Conservation (phyloP, 2,888 invertebrate species). For the Hetaerina titia region DNA sequence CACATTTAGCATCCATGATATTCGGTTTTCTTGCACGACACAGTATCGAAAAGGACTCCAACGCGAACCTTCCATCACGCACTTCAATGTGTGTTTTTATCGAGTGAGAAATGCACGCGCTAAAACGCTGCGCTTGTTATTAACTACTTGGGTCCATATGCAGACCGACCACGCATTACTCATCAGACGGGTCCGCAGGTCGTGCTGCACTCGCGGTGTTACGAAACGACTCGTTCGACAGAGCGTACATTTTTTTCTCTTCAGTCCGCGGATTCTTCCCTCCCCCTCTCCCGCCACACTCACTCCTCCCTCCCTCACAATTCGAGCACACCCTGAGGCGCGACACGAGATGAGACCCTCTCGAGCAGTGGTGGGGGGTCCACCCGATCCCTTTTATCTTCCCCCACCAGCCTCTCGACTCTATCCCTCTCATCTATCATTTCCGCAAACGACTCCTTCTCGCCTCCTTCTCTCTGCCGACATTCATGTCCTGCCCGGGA, state of each 20-base stretch:
- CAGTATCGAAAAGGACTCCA: not conserved
- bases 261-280: not conserved
- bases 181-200: not conserved
- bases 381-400: not conserved
- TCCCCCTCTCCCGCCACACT: too few species aligned
- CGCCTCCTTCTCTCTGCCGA: not conserved
- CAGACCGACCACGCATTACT: not conserved
- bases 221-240: not conserved
- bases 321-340: too few species aligned
- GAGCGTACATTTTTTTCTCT: not conserved
- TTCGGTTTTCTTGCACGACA: not conserved
- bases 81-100: not conserved
- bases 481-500: not conserved
- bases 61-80: not conserved
- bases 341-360: not conserved
- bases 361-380: not conserved
- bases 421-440: not conserved
- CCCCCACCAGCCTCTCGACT: not conserved
- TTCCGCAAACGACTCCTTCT: constrained; percentile 3
- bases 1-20: not conserved
- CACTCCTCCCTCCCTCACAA: too few species aligned
- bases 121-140: not conserved
- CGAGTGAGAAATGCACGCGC: not conserved
- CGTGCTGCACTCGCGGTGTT: not conserved
- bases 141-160: not conserved